Conservation (phyloP, 2,797 vertebrate species). For the Acestrorhynchus altus region DNA sequence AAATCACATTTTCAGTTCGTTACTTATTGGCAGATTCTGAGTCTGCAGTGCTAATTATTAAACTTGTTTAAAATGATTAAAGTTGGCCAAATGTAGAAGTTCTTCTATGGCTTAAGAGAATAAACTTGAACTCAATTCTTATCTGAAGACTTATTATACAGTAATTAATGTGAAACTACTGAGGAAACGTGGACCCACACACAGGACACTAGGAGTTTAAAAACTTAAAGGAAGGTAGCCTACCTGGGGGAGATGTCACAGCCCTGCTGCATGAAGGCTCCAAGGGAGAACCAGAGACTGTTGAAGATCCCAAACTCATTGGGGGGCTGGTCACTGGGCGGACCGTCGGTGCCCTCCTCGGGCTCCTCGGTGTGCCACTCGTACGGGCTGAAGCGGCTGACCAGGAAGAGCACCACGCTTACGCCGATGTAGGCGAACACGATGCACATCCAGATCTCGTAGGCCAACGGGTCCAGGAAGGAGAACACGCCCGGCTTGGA, state of each 20-base stretch:
- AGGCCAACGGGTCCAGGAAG: slow-evolving; percentile 97
- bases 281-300: slow-evolving; percentile 99
- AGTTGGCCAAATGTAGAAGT: no score
- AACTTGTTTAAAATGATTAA: no score
- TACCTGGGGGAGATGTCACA: slow-evolving; percentile 99
- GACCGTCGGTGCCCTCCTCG: slow-evolving; percentile 92
- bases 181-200: background rate
- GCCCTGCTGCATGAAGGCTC: slow-evolving; percentile 99
- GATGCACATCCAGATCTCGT: slow-evolving; percentile 99
- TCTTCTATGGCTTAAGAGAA: no score
- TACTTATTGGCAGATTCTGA: no score
- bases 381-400: slow-evolving; percentile 98
- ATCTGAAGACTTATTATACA: background rate
- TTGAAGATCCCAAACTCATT: slow-evolving; percentile 99
- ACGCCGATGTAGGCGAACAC: slow-evolving; percentile 99
- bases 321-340: slow-evolving; percentile 94
- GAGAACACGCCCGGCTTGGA: slow-evolving; percentile 99
- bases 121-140: no score
- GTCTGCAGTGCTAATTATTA: no score
- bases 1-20: no score
- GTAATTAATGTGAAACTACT: background rate
- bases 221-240: slow-evolving; percentile 25
- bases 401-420: slow-evolving; percentile 98
- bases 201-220: background rate
- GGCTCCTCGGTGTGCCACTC: slow-evolving; percentile 99